These are phyloP conservation scores for Hydrolagus affinis DNA, from an alignment of 2,113 vertebrate genomes.

Conservation along the genomic window DNA sequence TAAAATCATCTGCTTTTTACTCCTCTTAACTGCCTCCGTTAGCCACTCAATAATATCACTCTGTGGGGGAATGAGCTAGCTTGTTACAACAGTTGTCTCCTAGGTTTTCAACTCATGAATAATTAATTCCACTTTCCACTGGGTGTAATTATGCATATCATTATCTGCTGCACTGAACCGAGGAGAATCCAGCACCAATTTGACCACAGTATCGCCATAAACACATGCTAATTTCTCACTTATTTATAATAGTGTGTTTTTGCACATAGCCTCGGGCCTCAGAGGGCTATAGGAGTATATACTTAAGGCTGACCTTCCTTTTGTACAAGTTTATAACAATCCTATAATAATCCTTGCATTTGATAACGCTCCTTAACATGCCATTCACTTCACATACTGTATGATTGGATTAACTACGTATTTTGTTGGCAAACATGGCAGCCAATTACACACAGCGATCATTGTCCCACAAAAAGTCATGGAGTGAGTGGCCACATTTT, in stretches of 20 bases:
- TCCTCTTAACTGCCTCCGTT: background rate
- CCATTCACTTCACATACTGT: too few species aligned
- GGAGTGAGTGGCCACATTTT: too few species aligned
- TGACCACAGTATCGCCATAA: conserved; percentile 11
- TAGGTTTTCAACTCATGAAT: conserved; percentile 24
- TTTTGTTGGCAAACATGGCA: too few species aligned
- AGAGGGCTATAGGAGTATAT: background rate
- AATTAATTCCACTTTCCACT: conserved; percentile 21
- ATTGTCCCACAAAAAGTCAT: too few species aligned
- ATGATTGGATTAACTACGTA: too few species aligned
- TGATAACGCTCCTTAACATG: too few species aligned
- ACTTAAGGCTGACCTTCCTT: background rate
- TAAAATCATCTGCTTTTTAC: background rate
- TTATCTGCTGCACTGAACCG: conserved; percentile 13
- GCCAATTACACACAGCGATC: too few species aligned
- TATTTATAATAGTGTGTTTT: conserved; percentile 9
- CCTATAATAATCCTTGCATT: too few species aligned
- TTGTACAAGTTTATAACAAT: background rate
- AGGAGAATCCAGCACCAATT: background rate
- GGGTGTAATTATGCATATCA: conserved; percentile 28
- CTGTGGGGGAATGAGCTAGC: conserved; percentile 14
- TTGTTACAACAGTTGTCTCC: conserved; percentile 12
- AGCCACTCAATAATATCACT: conserved; percentile 18
- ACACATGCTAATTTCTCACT: background rate
- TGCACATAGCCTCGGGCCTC: conserved; percentile 1